Evolutionary conservation across 2,113 vertebrate species (phyloP).

Genomic region (Pardalotus punctatus): DNA sequence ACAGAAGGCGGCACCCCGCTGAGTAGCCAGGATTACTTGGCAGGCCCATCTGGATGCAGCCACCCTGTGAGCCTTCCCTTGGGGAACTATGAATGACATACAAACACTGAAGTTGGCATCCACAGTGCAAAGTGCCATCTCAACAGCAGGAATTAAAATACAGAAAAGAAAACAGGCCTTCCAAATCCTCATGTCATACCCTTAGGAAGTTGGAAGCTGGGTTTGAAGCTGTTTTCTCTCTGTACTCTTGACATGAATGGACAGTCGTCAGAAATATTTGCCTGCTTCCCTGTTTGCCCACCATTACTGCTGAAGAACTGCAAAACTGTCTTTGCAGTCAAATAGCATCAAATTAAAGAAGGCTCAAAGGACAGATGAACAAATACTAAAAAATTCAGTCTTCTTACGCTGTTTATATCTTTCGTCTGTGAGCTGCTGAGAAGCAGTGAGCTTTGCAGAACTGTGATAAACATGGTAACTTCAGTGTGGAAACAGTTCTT

Average conservation of each 20-base stretch:
- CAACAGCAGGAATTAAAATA: background rate
- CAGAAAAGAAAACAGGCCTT: background rate
- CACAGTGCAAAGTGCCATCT: background rate
- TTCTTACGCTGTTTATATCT: background rate
- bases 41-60: conserved; percentile 48
- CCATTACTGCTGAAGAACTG: background rate
- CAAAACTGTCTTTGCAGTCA: background rate
- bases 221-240: background rate
- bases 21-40: conserved; percentile 33
- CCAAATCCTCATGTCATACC: background rate
- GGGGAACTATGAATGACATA: conserved; percentile 9
- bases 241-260: background rate
- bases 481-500: background rate
- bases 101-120: conserved; percentile 28
- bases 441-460: background rate
- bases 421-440: background rate
- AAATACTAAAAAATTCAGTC: background rate
- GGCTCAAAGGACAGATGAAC: background rate
- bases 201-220: background rate
- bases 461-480: background rate
- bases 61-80: conserved; percentile 15
- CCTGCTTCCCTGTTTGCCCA: background rate
- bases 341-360: background rate
- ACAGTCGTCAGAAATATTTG: background rate
- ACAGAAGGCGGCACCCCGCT: conserved; percentile 27